Evolutionary conservation across 2,797 vertebrate species (phyloP), one percentile per base, ranked within the genome.

Genomic region (Aeoliscus strigatus): DNA sequence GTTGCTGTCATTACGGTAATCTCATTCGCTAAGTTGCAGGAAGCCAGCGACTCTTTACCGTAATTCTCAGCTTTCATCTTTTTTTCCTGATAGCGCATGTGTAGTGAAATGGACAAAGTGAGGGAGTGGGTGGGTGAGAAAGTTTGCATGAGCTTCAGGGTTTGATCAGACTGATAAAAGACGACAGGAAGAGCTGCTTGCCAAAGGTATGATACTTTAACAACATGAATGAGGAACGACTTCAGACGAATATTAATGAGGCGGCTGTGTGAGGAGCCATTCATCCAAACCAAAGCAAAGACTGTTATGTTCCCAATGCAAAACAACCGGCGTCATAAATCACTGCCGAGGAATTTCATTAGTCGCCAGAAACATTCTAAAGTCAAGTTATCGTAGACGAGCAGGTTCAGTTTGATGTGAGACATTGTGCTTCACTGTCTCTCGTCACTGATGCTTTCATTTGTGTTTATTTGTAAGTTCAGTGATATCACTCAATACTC

Each of bases 201-300:
- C 14, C 21, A 36, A 38, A 54, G 53, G 45, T 35, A 25, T 29
- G 32, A 27, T 39, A 36, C 16, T 57, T 44, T 4, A 41, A 25
- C 26, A 42, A 24, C 21, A 31, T 14, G 13, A 36, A 43, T 48
- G 47, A 41, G 40, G 61, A 28, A 49, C 47, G 14, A 33, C 16
- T 18, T 8, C 17, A 25, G 18, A 43, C 46, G 15, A 39, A 52
- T 51, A 58, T 46, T 51, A 29, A 68, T 23, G 12, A 48, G 24
- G 18, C 11, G 32, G 24, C 27, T 38, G 49, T 51, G 49, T 15
- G 23, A 49, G 41, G 14, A 32, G n/a, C 26, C 28, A 51, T 6
- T 51, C 5, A 27, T 4, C 43, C 21, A 50, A 43, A n/a, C 26
- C 37, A 39, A 32, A 52, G 51, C 14, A 44, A 28, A 24, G 9